A percentile compares a stretch with the other conserved stretches of the same genome.
phyloP scores from a whole-genome alignment of 2,888 invertebrate genomes.

The Nudaria mundana region DNA sequence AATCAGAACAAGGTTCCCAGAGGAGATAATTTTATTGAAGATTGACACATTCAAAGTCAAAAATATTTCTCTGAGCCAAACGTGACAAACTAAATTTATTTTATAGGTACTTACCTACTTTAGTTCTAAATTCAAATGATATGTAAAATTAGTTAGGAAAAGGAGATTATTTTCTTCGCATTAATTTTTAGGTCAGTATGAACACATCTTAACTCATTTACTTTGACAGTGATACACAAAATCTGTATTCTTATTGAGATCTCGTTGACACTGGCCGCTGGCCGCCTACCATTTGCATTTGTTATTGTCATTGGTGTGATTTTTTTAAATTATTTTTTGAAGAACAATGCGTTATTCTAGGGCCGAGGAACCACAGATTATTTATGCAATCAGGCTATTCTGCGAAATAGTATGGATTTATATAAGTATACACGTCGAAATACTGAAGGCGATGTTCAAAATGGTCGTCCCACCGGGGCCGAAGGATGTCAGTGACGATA shows the following conservation, averaged over 20 bases:
- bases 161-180: too few relatives aligned
- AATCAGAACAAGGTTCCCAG: too few relatives aligned
- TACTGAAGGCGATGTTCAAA: constrained; percentile 73
- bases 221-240: constrained; percentile 2
- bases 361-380: constrained; percentile 56
- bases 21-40: too few relatives aligned
- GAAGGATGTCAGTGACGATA: constrained; percentile 87
- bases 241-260: constrained; percentile 17
- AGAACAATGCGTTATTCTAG: constrained; percentile 35
- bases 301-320: neutral
- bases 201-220: constrained; percentile 1
- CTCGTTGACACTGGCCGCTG: constrained; percentile 22
- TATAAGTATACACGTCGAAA: constrained; percentile 62
- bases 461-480: constrained; percentile 78
- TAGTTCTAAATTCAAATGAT: too few relatives aligned
- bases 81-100: too few relatives aligned
- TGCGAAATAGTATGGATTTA: constrained; percentile 73
- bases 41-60: too few relatives aligned
- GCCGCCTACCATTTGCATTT: constrained; percentile 7
- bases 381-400: constrained; percentile 49
- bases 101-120: too few relatives aligned
- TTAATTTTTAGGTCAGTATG: too few relatives aligned
- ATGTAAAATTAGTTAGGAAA: too few relatives aligned
- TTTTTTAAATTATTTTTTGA: constrained; percentile 1
- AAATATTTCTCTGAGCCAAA: too few relatives aligned